Evolutionary conservation across 2,888 invertebrate species (phyloP).

Genomic region (Psylliodes chrysocephalus): DNA sequence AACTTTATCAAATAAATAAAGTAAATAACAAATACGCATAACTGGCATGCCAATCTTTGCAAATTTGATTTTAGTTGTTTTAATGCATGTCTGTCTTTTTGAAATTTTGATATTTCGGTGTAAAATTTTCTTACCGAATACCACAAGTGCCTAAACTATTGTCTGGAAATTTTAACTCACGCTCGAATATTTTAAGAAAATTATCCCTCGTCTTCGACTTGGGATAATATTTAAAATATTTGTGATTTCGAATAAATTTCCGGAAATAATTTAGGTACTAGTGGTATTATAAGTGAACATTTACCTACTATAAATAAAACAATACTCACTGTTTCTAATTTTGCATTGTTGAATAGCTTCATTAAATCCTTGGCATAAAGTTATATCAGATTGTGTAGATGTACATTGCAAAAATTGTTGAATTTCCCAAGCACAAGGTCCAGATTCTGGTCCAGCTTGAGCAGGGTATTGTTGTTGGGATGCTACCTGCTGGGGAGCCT

Average conservation of each 20-base stretch:
- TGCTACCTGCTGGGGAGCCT: conserved; percentile 62
- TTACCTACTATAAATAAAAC: conserved; percentile 1
- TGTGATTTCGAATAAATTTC: background rate
- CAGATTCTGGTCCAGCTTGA: conserved; percentile 64
- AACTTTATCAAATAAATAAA: no score
- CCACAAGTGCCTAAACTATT: background rate
- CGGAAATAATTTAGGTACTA: no score
- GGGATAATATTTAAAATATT: background rate
- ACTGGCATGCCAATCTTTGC: no score
- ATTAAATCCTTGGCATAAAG: conserved; percentile 96
- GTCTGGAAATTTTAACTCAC: background rate
- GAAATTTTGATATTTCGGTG: no score
- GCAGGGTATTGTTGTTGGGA: conserved; percentile 61
- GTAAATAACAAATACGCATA: no score
- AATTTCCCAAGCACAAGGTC: conserved; percentile 93
- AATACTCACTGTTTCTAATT: conserved; percentile 74
- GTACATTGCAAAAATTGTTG: conserved; percentile 97
- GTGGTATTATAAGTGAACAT: no score
- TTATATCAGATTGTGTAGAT: conserved; percentile 87
- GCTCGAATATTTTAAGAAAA: background rate
- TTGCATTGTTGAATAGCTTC: conserved; percentile 98
- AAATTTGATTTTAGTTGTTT: no score
- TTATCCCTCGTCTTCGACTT: background rate
- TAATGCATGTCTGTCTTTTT: no score
- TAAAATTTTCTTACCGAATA: no score